phyloP scores from a whole-genome alignment of 2,888 invertebrate genomes.

The Scaptomyza parva region DNA sequence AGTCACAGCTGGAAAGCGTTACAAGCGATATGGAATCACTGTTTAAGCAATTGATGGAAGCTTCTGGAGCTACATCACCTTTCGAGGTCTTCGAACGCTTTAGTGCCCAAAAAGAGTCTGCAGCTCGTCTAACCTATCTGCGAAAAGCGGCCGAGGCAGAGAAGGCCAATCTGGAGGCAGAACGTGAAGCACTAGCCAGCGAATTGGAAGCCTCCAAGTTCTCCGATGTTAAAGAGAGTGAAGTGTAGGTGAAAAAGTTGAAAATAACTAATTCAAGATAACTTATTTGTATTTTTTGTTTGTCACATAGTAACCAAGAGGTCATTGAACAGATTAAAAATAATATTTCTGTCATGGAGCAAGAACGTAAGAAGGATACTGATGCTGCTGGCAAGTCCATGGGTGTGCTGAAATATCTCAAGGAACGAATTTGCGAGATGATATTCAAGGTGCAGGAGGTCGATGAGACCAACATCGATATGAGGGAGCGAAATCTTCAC shows the following conservation, averaged over 20 bases:
- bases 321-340: conserved; percentile 88
- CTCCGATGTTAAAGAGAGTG: conserved; percentile 91
- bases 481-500: conserved; percentile 67
- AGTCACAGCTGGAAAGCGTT: conserved; percentile 77
- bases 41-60: conserved; percentile 91
- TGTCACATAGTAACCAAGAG: conserved; percentile 89
- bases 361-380: conserved; percentile 83
- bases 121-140: conserved; percentile 89
- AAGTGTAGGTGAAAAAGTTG: conserved; percentile 87
- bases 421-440: conserved; percentile 84
- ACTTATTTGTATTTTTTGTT: background rate
- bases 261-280: accelerated
- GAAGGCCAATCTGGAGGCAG: conserved; percentile 89
- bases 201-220: conserved; percentile 92
- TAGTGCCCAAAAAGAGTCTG: conserved; percentile 90
- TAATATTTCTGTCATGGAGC: conserved; percentile 86
- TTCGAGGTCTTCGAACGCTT: conserved; percentile 91
- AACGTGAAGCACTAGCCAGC: conserved; percentile 87
- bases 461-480: conserved; percentile 81
- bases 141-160: conserved; percentile 90
- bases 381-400: conserved; percentile 82
- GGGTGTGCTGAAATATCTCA: conserved; percentile 81
- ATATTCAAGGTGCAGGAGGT: conserved; percentile 84
- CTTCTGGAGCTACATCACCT: conserved; percentile 91
- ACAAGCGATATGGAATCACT: conserved; percentile 87